Percentiles rank a stretch among this genome's conserved stretches.
phyloP scores from a whole-genome alignment of 2,113 vertebrate genomes.

The Connochaetes taurinus region DNA sequence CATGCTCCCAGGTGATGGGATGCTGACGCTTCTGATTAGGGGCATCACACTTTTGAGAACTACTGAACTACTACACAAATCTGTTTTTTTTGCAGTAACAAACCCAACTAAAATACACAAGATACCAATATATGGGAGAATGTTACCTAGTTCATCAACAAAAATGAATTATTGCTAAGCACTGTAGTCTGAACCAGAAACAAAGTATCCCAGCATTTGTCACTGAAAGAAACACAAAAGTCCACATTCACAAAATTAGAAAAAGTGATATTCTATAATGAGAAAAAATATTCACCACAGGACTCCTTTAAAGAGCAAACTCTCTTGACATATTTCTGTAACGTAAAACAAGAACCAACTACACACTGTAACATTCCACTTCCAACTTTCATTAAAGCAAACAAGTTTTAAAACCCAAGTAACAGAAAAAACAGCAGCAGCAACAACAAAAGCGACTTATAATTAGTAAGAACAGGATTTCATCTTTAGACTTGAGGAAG shows the following conservation, averaged over 20 bases:
- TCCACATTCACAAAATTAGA: slow-evolving; percentile 1
- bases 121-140: slow-evolving; percentile 7
- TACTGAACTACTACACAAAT: not conserved
- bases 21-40: not conserved
- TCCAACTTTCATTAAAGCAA: slow-evolving; percentile 8
- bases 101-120: not conserved
- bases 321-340: not conserved
- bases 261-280: not conserved
- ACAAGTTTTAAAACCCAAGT: not conserved
- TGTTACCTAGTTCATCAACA: not conserved
- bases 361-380: not conserved
- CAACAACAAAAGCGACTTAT: not conserved
- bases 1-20: not conserved
- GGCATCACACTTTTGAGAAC: not conserved
- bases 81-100: not conserved
- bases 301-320: slow-evolving; percentile 25
- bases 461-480: slow-evolving; percentile 24
- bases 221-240: slow-evolving; percentile 16
- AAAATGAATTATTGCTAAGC: slow-evolving; percentile 32
- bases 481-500: not conserved
- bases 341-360: not conserved
- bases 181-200: slow-evolving; percentile 11
- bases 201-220: not conserved
- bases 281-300: not conserved
- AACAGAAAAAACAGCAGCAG: not conserved